Conservation (phyloP, 2,113 vertebrate species). For the Callipepla squamata region DNA sequence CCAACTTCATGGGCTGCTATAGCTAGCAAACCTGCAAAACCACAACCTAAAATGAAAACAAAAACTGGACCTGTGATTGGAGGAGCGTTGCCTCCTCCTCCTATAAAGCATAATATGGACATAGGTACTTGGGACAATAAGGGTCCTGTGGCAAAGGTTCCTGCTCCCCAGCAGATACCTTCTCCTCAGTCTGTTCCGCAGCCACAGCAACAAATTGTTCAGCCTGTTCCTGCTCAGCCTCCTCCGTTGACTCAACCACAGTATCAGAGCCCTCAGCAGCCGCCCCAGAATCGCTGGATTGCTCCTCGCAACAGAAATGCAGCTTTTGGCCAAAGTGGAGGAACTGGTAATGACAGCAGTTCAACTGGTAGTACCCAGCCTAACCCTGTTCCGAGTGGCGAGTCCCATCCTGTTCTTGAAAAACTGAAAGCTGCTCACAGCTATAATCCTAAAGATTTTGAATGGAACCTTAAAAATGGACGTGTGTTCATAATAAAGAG, state of each 20-base stretch:
- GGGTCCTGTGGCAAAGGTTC: constrained; percentile 88
- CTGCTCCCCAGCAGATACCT: constrained; percentile 77
- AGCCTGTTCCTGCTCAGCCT: constrained; percentile 85
- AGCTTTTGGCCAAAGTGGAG: constrained; percentile 85
- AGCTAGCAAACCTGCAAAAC: constrained; percentile 94
- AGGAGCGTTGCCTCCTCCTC: constrained; percentile 87
- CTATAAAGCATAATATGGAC: constrained; percentile 98
- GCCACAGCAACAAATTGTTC: constrained; percentile 81
- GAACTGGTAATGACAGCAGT: constrained; percentile 74
- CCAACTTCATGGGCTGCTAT: constrained; percentile 95
- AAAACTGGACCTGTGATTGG: constrained; percentile 86
- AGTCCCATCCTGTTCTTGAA: constrained; percentile 93
- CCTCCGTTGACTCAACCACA: constrained; percentile 83
- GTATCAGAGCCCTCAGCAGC: constrained; percentile 88
- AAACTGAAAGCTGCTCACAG: constrained; percentile 95
- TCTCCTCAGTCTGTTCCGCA: constrained; percentile 76
- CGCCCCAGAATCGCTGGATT: constrained; percentile 90
- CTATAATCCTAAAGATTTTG: constrained; percentile 97
- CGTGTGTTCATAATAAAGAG: constrained; percentile 98
- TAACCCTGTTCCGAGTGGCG: constrained; percentile 72
- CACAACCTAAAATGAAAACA: constrained; percentile 90
- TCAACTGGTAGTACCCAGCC: constrained; percentile 70
- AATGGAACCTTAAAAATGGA: constrained; percentile 94
- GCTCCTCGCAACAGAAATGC: constrained; percentile 91
- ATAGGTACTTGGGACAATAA: constrained; percentile 98